Percentiles rank a stretch among this genome's conserved stretches.
phyloP scores from a whole-genome alignment of 2,113 vertebrate species.

The Salvelinus namaycush region DNA sequence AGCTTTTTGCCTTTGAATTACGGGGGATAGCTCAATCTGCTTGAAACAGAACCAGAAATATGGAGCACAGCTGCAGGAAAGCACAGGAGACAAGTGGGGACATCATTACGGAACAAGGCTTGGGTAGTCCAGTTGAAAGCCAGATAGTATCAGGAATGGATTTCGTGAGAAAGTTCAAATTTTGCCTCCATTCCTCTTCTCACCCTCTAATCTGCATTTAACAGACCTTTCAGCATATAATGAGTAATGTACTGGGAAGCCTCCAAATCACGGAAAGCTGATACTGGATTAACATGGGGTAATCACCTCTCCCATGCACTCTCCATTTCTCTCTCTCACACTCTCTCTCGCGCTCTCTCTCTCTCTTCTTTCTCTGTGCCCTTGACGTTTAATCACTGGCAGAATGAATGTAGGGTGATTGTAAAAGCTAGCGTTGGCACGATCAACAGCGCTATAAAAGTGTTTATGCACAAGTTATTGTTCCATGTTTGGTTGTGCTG shows the following conservation, averaged over 20 bases:
- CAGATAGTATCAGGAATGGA: slow-evolving; percentile 32
- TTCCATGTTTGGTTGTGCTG: slow-evolving; percentile 15
- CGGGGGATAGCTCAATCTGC: slow-evolving; percentile 25
- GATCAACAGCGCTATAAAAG: not conserved
- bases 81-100: slow-evolving; percentile 4
- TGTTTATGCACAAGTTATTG: slow-evolving; percentile 18
- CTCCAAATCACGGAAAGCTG: slow-evolving; percentile 57
- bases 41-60: slow-evolving; percentile 39
- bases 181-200: slow-evolving; percentile 29
- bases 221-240: slow-evolving; percentile 57
- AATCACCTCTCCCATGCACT: slow-evolving; percentile 41
- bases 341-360: not conserved
- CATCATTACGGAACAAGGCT: slow-evolving; percentile 24
- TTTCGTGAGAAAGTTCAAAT: slow-evolving; percentile 50
- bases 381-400: slow-evolving; percentile 20
- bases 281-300: slow-evolving; percentile 63
- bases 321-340: not conserved
- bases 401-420: slow-evolving; percentile 6
- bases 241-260: slow-evolving; percentile 53
- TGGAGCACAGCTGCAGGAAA: slow-evolving; percentile 57
- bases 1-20: slow-evolving; percentile 26
- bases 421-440: slow-evolving; percentile 14
- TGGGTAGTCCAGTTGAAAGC: slow-evolving; percentile 34
- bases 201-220: slow-evolving; percentile 62
- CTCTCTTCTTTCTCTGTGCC: not conserved